phyloP scores from a whole-genome alignment of 2,113 vertebrate species.

The Caretta caretta region DNA sequence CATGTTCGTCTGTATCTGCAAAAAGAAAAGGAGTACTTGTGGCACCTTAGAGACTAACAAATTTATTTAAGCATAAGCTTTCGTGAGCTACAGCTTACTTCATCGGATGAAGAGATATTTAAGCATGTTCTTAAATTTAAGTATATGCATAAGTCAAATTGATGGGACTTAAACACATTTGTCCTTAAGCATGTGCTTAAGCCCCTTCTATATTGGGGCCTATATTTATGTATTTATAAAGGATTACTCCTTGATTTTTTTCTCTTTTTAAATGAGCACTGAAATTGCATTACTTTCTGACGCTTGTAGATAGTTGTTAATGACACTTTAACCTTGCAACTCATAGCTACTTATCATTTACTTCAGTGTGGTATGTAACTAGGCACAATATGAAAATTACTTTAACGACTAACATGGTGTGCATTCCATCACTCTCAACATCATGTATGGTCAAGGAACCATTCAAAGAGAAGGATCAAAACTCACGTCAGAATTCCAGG shows the following conservation, averaged over 20 bases:
- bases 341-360: accelerated
- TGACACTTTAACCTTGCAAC: not conserved
- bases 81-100: too few relatives aligned
- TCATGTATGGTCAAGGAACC: not conserved
- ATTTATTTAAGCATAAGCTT: too few relatives aligned
- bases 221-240: not conserved
- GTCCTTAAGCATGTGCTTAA: not conserved
- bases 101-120: not conserved
- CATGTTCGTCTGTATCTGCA: too few relatives aligned
- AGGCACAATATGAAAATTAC: not conserved
- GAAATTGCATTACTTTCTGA: not conserved
- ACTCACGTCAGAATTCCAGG: accelerated
- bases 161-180: not conserved
- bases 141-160: not conserved
- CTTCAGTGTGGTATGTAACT: not conserved
- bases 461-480: not conserved
- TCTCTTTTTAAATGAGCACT: not conserved
- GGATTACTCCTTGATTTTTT: not conserved
- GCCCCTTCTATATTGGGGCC: not conserved
- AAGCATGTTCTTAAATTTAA: not conserved
- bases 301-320: not conserved
- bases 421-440: not conserved
- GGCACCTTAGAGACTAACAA: too few relatives aligned
- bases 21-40: too few relatives aligned
- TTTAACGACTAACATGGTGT: not conserved